Evolutionary conservation across 2,113 vertebrate genomes (phyloP), one percentile per base, ranked within the genome.

Genomic region (Sceloporus undulatus): DNA sequence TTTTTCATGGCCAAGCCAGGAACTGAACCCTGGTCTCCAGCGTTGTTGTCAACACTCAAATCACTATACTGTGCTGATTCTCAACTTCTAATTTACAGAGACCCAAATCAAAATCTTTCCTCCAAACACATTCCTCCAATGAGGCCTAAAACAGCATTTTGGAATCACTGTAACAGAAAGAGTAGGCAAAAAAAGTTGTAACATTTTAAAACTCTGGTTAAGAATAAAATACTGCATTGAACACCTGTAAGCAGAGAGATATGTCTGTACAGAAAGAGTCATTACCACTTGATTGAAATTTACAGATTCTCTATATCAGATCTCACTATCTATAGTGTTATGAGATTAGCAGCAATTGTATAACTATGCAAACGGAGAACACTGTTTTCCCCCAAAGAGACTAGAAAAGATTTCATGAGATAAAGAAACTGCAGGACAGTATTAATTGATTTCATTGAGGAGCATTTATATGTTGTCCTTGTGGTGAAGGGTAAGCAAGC

Each of bases 401-500:
- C 90, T 48, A 82, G 34, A 75, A 25, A 42, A 86, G 77, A 85
- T 80, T 0, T 0, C 18, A 19, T 85, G 5, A 2, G 84, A 85
- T 83, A 4, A 84, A 87, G 34, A 48, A 42, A 56, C 42, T 82
- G 70, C 40, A 78, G n/a, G 6, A 83, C 52, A 29, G 21, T 75
- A 79, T 85, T 94, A 90, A 95, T 91, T 80, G 94, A 95, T 40
- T 65, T 93, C 92, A 82, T n/a, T 21, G 71, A 92, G 93, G 81
- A 81, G 38, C 0, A 42, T 86, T 82, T 85, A 79, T 85, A 3
- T 62, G 34, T 90, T 91, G 82, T 82, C 91, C 89, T 91, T 94
- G 94, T 0, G 21, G 92, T 79, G 90, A 73, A 89, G 88, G 83
- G 9, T 79, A 81, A 59, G 86, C 66, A 87, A 87, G 91, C n/a